These are phyloP conservation scores for Uropsilus gracilis DNA, from an alignment of 2,113 vertebrate species.

Conservation along the genomic window DNA sequence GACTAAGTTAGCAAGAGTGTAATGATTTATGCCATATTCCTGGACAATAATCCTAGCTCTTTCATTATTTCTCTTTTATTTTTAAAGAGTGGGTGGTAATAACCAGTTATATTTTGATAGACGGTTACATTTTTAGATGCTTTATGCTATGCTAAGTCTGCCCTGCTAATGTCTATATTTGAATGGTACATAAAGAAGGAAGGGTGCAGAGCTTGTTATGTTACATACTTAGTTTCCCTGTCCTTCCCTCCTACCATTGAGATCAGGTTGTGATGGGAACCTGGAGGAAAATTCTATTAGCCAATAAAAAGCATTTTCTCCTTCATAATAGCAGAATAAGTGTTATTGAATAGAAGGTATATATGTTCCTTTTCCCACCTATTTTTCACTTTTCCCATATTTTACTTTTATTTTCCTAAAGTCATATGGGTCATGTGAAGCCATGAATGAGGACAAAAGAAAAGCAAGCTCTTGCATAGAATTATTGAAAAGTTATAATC, in stretches of 20 bases:
- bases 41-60: not conserved
- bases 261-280: not conserved
- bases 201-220: not conserved
- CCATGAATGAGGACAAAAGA: too few species aligned
- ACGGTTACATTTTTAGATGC: not conserved
- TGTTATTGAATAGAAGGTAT: not conserved
- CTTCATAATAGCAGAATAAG: not conserved
- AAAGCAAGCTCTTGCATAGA: too few species aligned
- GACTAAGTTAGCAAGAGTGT: not conserved
- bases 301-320: not conserved
- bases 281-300: not conserved
- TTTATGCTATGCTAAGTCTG: not conserved
- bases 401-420: too few species aligned
- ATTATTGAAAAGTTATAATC: too few species aligned
- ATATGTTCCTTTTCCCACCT: too few species aligned
- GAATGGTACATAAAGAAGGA: not conserved
- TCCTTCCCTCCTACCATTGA: not conserved
- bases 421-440: too few species aligned
- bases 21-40: not conserved
- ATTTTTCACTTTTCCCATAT: too few species aligned
- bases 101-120: not conserved
- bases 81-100: not conserved
- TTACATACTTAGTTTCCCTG: not conserved
- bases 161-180: not conserved
- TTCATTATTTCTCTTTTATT: not conserved